Base-by-base conservation (phyloP, 2,888 invertebrate species). In the Chesias legatella region DNA sequence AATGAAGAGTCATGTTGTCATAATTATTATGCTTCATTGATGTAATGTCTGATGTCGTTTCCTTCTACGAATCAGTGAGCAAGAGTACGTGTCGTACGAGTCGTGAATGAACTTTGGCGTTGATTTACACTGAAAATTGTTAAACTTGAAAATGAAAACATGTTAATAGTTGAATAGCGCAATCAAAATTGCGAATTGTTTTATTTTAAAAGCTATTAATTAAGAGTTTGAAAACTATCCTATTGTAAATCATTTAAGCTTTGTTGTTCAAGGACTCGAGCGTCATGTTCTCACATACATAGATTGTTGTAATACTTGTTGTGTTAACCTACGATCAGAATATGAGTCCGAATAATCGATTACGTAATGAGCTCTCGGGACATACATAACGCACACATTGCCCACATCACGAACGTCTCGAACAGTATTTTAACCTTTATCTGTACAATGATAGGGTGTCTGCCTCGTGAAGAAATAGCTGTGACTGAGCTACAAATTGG, bases 321-420 rank as follows among this genome's bases (percentile, higher is more conserved):
- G 17, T 33, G 33, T 46, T 43, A 42, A 30, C 24, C 21, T 10
- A 35, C 34, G 34, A 24, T 42, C 28, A 31, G 34, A 41, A 44
- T 29, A 40, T 11, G n/a, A 47, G 38, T 47, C 49, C 37, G 48
- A 51, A 53, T 54, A 58, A 57, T 58, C 57, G 45, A 63, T 70
- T 67, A 58, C 62, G 56, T 48, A 60, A 63, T 60, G 38, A 58
- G 56, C 54, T 64, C 59, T 51, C 48, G 63, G 71, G 71, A 72
- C 71, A 73, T 70, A 24, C 28, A 43, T 62, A 60, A 61, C 72
- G 64, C 66, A 63, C 60, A 67, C 63, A 66, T 56, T 59, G 59
- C 63, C 59, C 62, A 73, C 74, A 80, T 77, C 72, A 81, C 72
- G 81, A 82, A 79, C 80, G 79, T 79, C 74, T 17, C 13, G 13